Evolutionary conservation across 1,140 invertebrate species (phyloP).

Genomic region (Drosophila subpulchrella): DNA sequence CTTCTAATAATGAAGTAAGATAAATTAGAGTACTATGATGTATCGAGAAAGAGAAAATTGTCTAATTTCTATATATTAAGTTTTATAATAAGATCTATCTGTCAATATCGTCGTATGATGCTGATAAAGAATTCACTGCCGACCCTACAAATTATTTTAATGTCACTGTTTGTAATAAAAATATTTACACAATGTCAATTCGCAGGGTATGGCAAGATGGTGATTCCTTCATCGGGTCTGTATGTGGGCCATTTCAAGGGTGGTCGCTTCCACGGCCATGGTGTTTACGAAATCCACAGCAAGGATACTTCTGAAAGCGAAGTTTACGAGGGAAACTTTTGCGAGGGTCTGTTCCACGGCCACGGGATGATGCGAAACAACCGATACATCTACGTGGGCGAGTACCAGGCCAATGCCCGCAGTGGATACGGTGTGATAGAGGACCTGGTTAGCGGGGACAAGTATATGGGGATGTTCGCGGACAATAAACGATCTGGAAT

Average conservation of each 20-base stretch:
- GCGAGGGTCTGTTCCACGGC: constrained; percentile 92
- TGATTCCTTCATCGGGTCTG: constrained; percentile 85
- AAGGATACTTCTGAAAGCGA: constrained; percentile 89
- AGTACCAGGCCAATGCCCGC: constrained; percentile 91
- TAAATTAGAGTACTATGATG: too few relatives aligned
- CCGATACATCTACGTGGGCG: constrained; percentile 93
- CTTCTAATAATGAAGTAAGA: too few relatives aligned
- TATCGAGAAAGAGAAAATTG: too few relatives aligned
- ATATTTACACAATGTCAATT: background rate
- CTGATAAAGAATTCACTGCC: too few relatives aligned
- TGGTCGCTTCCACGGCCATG: constrained; percentile 92
- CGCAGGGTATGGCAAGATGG: constrained; percentile 80
- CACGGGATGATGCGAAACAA: constrained; percentile 93
- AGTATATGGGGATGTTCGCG: constrained; percentile 94
- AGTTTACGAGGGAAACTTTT: constrained; percentile 93
- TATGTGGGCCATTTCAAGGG: constrained; percentile 95
- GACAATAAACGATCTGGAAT: constrained; percentile 92
- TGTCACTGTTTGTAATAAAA: background rate
- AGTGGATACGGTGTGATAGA: constrained; percentile 95
- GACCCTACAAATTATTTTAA: too few relatives aligned
- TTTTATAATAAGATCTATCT: too few relatives aligned
- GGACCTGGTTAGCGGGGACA: constrained; percentile 93
- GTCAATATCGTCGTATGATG: too few relatives aligned
- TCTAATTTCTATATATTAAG: too few relatives aligned
- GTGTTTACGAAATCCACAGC: constrained; percentile 88